Conservation (phyloP, 2,113 vertebrate species). For the Nesospiza acunhae region DNA sequence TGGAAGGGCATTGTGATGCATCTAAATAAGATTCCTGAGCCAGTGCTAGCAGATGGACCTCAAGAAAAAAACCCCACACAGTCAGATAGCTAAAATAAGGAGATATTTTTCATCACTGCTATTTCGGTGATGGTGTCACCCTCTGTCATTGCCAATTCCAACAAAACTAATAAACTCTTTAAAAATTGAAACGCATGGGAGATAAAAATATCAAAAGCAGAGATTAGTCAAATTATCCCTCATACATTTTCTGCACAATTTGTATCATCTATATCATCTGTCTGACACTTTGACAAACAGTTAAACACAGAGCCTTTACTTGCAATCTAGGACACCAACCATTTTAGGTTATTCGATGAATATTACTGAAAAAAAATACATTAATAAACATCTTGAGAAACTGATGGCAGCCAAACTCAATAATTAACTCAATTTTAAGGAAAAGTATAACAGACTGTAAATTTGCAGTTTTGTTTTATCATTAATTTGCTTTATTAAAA, state of each 20-base stretch:
- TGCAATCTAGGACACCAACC: neutral
- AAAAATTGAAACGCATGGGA: neutral
- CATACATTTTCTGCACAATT: neutral
- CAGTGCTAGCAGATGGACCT: constrained; percentile 52
- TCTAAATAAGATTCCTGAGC: constrained; percentile 43
- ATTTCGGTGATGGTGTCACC: neutral
- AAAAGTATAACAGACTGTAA: neutral
- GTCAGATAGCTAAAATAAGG: constrained; percentile 47
- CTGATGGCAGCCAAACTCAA: neutral
- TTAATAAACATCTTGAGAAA: neutral
- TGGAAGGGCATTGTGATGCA: constrained; percentile 2
- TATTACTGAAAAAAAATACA: neutral
- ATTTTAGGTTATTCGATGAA: neutral
- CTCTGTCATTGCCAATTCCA: constrained; percentile 11
- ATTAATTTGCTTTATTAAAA: neutral
- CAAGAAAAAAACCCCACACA: neutral
- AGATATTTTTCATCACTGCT: neutral
- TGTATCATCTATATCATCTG: neutral
- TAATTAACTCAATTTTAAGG: neutral
- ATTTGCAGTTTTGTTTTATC: neutral
- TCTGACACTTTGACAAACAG: neutral
- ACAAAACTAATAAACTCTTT: neutral
- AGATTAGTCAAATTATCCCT: neutral
- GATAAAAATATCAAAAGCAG: constrained; percentile 29
- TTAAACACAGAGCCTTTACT: neutral